Conservation (phyloP, 2,888 invertebrate species). For the Agriopis leucophaearia region DNA sequence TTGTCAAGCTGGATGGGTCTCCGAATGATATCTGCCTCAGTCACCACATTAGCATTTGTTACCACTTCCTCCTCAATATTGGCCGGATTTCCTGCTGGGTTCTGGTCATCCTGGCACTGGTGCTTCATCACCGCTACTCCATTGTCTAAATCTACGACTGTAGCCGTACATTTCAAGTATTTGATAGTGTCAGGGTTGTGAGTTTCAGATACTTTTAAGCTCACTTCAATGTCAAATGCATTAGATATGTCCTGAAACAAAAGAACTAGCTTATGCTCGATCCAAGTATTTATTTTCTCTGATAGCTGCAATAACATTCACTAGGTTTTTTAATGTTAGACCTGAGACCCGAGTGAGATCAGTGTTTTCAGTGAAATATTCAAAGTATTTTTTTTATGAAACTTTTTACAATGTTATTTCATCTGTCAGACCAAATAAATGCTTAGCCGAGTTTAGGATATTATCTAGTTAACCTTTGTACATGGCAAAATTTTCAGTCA, state of each 20-base stretch:
- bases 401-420: too few species aligned
- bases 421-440: too few species aligned
- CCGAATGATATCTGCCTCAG: constrained; percentile 50
- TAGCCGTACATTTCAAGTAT: constrained; percentile 66
- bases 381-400: too few species aligned
- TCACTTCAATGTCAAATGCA: constrained; percentile 61
- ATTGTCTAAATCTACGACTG: constrained; percentile 56
- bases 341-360: too few species aligned
- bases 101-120: constrained; percentile 57
- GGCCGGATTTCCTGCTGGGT: constrained; percentile 39
- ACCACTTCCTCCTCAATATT: constrained; percentile 45
- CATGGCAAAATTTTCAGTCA: background rate
- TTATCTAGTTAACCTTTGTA: background rate
- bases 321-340: too few species aligned
- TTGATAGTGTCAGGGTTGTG: constrained; percentile 57
- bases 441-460: too few species aligned
- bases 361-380: too few species aligned
- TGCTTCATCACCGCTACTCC: constrained; percentile 58
- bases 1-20: constrained; percentile 70
- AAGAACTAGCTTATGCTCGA: background rate
- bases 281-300: too few species aligned
- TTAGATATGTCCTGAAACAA: constrained; percentile 60
- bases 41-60: constrained; percentile 32
- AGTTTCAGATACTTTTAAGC: constrained; percentile 62
- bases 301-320: too few species aligned